Evolutionary conservation across 1,140 invertebrate genomes (phyloP), one percentile per base, ranked within the genome.

Genomic region (Scaptomyza hsui): DNA sequence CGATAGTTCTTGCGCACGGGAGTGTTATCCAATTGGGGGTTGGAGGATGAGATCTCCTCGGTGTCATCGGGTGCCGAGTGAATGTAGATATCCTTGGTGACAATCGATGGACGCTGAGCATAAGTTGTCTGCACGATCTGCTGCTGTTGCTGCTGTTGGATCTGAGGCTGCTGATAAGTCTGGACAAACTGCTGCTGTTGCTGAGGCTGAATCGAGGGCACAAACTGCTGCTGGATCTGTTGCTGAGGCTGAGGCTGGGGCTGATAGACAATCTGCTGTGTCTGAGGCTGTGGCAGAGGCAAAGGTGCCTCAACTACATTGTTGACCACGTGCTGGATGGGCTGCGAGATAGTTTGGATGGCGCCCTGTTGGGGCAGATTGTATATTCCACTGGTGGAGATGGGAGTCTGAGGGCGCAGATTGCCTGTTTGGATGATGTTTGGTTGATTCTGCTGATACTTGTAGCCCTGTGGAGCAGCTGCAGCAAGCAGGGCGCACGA

Each of bases 1-100:
- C 96, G 96, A 93, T 96, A 96, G 91, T 96, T 95, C 78, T 96
- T 96, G 91, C 96, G 95, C 64, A 95, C 92, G 6, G 94, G 93
- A 12, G 72, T 42, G 26, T 41, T 85, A 10, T 90, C 89, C 24
- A 79, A 32, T 6, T 75, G 81, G 0, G 73, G 70, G 4, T 69
- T 71, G 10, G 65, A 71, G n/a, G 60, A 39, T 26, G 71, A 70
- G 1, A 78, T 45, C 53, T 91, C 90, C 52, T 91, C 90, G 13
- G 68, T 71, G 7, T 91, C 90, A 41, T 91, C 90, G 13, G 90
- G 90, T 0, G 90, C 90, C 0, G 90, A 90, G 53, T 91, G 90
- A 47, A 91, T 89, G 29, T 80, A 91, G 15, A 91, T 91, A 42
- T 91, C 86, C 73, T 91, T 91, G 21, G 89, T 90, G 3, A 91